Percentiles rank a stretch among this genome's conserved stretches.
Conservation (phyloP, 2,797 vertebrate genomes). For the Percopsis omiscomaycus region DNA sequence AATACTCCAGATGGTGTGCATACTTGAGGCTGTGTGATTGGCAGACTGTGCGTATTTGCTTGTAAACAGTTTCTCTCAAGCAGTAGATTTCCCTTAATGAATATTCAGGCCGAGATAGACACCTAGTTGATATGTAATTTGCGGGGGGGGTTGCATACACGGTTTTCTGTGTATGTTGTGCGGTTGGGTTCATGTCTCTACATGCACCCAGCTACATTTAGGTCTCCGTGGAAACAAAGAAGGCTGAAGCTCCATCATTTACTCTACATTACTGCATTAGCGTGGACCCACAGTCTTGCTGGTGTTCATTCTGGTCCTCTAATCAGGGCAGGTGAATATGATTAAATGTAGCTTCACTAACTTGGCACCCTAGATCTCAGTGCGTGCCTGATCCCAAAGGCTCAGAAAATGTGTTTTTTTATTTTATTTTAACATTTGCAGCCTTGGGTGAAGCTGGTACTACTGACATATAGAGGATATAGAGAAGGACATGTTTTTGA, state of each 20-base stretch:
- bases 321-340: no score
- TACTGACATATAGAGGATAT: no score
- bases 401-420: no score
- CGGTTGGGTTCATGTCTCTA: conserved; percentile 29
- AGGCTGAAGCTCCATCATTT: neutral
- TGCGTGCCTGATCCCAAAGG: no score
- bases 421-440: no score
- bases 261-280: no score
- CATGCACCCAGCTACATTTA: conserved; percentile 23
- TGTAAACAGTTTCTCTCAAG: conserved; percentile 30
- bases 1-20: conserved; percentile 47
- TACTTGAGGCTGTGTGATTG: conserved; percentile 32
- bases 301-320: no score
- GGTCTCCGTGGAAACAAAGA: conserved; percentile 3
- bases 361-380: no score
- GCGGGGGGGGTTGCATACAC: conserved; percentile 26
- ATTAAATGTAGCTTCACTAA: no score
- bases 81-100: conserved; percentile 42
- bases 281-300: no score
- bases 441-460: no score
- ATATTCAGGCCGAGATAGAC: conserved; percentile 52
- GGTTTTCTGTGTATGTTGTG: conserved; percentile 32
- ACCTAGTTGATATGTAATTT: conserved; percentile 58
- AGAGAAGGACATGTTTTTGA: no score
- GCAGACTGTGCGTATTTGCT: conserved; percentile 17